Evolutionary conservation across 2,797 vertebrate genomes (phyloP), one percentile per base, ranked within the genome.

Genomic region (Macrochelys suwanniensis): DNA sequence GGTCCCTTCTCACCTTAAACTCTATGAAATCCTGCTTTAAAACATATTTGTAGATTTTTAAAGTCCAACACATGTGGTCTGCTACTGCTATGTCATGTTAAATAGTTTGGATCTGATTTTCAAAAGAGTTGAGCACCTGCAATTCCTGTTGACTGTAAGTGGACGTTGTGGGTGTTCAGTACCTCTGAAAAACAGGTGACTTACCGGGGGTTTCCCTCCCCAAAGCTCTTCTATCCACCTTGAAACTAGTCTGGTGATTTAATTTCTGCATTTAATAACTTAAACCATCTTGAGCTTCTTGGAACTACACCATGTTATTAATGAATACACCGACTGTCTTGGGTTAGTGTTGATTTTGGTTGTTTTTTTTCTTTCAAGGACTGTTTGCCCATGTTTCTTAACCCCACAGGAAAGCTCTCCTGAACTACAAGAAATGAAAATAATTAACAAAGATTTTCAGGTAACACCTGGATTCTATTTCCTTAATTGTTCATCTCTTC

Each of bases 391-490:
- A 0, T 99, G 99, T 98, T 97, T 99, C 95, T 50, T 98, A 94
- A 88, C 88, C 13, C 95, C 98, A 0, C 91, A 96, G 56, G 98
- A 99, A 33, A 97, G 98, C 92, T 98, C 99, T 31, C 95, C 61
- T 2, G 98, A 99, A 94, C 95, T 99, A 68, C 97, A 97, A 84
- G 98, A 99, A 97, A 93, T 99, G 2, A 98, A 98, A 95, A 97
- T 98, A 95, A 89, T 99, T 89, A 99, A 99, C 98, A 98, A 98
- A 95, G 97, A 99, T 76, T 95, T 99, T 33, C 99, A 99, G 99
- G 99, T 99, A 87, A 98, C 33, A 76, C 7, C 51, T 31, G 31
- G 23, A 26, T 57, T 92, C 54, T 85, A 7, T 56, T 87, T 23
- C 45, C 42, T 76, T 76, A 93, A 56, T 17, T 86, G 42, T 15